Percentiles rank a stretch among this genome's conserved stretches.
Evolutionary conservation across 35 echinoderm and acorn worm species (phyloP).

Genomic region (Anneissia japonica): DNA sequence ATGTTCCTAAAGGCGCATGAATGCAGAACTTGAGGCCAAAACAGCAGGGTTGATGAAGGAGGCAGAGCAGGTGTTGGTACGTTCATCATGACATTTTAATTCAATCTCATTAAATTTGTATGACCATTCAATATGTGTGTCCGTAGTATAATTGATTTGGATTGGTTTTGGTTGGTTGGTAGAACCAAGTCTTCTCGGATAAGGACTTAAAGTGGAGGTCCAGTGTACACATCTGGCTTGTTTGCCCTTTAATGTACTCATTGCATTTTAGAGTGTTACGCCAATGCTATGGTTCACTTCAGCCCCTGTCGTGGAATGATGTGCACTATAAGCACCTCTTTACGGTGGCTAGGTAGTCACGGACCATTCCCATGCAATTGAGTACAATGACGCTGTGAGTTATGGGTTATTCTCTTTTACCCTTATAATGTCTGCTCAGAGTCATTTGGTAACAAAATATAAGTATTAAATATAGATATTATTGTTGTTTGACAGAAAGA

Average conservation of each 20-base stretch:
- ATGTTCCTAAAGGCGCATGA: slow-evolving; percentile 52
- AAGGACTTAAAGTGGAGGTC: neutral
- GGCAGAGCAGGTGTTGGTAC: slow-evolving; percentile 93
- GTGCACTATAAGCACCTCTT: too few relatives aligned
- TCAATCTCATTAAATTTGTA: neutral
- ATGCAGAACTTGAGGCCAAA: slow-evolving; percentile 92
- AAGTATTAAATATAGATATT: too few relatives aligned
- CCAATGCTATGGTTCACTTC: too few relatives aligned
- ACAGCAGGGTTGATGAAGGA: slow-evolving; percentile 85
- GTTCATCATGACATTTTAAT: neutral
- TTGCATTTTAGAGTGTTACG: too few relatives aligned
- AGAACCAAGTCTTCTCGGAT: neutral
- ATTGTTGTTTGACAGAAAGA: neutral
- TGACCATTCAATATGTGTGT: neutral
- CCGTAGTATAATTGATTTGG: neutral
- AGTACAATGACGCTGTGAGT: too few relatives aligned
- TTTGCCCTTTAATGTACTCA: slow-evolving; percentile 27
- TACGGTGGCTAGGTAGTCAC: too few relatives aligned
- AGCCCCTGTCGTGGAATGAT: too few relatives aligned
- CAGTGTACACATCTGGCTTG: neutral
- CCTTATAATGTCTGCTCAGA: too few relatives aligned
- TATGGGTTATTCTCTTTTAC: too few relatives aligned
- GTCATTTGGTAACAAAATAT: too few relatives aligned
- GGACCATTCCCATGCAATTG: too few relatives aligned
- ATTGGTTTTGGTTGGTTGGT: neutral